Percentiles rank a stretch among this genome's conserved stretches.
These are phyloP conservation scores for Coptotermes formosanus DNA, from an alignment of 1,140 invertebrate genomes.

Conservation along the genomic window DNA sequence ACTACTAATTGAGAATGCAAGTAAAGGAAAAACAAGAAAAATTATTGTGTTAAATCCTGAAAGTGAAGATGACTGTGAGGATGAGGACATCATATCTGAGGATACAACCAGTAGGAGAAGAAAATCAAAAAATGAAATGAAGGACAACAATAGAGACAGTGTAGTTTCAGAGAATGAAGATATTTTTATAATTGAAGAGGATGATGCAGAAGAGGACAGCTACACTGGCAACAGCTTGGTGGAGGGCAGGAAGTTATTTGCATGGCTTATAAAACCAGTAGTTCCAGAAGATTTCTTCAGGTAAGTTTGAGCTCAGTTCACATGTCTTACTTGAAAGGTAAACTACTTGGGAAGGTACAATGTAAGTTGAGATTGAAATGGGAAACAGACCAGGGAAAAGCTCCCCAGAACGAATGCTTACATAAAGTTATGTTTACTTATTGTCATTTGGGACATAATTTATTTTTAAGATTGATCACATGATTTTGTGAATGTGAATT, in stretches of 20 bases:
- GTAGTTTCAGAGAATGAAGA: neutral
- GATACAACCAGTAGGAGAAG: neutral
- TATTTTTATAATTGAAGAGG: neutral
- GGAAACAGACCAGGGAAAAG: neutral
- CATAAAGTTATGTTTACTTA: neutral
- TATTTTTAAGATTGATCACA: no score
- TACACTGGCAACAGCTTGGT: slow-evolving; percentile 18
- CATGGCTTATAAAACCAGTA: slow-evolving; percentile 30
- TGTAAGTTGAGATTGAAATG: neutral
- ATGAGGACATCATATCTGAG: neutral
- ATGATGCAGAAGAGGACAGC: neutral
- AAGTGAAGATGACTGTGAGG: neutral
- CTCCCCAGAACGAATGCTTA: neutral
- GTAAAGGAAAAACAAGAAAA: neutral
- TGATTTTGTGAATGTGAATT: no score
- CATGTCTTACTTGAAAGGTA: neutral
- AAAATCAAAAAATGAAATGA: neutral
- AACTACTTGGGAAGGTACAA: neutral
- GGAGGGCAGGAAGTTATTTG: slow-evolving; percentile 26
- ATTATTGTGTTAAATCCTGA: no score
- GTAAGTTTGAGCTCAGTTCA: neutral
- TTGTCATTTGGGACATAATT: neutral
- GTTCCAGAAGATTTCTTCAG: slow-evolving; percentile 25
- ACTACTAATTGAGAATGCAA: neutral
- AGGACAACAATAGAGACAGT: neutral